phyloP scores from a whole-genome alignment of 2,888 invertebrate genomes.

The Panorpa germanica region DNA sequence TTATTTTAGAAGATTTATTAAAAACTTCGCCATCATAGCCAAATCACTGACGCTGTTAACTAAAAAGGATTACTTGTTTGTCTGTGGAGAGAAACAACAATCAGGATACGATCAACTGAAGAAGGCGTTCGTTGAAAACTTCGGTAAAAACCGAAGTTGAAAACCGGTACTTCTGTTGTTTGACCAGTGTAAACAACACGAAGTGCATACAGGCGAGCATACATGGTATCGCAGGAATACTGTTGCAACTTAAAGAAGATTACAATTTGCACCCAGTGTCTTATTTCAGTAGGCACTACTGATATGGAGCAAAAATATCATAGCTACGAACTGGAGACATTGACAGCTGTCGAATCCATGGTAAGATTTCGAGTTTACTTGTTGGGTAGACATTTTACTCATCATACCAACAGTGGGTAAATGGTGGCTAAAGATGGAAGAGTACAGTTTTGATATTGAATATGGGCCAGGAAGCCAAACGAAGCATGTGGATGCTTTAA shows the following conservation, averaged over 20 bases:
- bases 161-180: conserved; percentile 7
- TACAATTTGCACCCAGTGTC: too few relatives aligned
- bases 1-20: too few relatives aligned
- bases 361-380: conserved; percentile 13
- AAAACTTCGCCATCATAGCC: too few relatives aligned
- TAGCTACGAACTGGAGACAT: conserved; percentile 11
- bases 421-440: conserved; percentile 13
- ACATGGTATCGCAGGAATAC: conserved; percentile 9
- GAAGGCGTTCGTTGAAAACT: conserved; percentile 7
- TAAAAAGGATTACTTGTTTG: too few relatives aligned
- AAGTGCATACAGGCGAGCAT: conserved; percentile 7
- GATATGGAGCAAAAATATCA: conserved; percentile 10
- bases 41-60: too few relatives aligned
- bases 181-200: conserved; percentile 8
- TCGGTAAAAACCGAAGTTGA: conserved; percentile 2
- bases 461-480: conserved; percentile 12
- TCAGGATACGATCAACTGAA: too few relatives aligned
- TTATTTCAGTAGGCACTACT: too few relatives aligned
- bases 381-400: conserved; percentile 13
- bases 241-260: conserved; percentile 2
- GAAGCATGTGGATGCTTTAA: conserved; percentile 11
- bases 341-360: conserved; percentile 12
- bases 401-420: conserved; percentile 12
- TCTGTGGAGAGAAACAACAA: too few relatives aligned
- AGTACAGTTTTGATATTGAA: conserved; percentile 12